Evolutionary conservation across 1,140 invertebrate genomes (phyloP).

Genomic region (Pentalonia nigronervosa): DNA sequence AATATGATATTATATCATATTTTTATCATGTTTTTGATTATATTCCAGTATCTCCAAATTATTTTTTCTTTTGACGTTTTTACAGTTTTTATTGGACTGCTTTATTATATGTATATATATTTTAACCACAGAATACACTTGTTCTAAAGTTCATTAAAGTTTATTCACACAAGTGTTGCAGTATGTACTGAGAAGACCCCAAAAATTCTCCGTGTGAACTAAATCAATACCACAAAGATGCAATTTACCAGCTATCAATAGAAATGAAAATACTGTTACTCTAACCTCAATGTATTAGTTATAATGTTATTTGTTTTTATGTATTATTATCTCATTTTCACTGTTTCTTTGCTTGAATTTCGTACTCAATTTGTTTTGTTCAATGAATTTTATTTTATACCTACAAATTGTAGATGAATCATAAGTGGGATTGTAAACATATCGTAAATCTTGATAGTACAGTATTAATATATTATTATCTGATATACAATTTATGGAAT

Average conservation of each 20-base stretch:
- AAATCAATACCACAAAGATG: background rate
- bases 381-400: background rate
- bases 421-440: background rate
- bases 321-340: background rate
- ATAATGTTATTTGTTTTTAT: background rate
- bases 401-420: background rate
- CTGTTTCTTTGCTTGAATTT: background rate
- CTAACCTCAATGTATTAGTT: background rate
- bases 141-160: background rate
- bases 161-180: background rate
- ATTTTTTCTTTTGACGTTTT: background rate
- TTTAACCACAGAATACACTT: background rate
- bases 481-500: background rate
- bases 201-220: background rate
- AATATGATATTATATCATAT: background rate
- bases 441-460: background rate
- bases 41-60: background rate
- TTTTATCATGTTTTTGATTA: background rate
- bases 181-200: background rate
- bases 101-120: background rate
- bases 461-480: background rate
- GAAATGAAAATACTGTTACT: background rate
- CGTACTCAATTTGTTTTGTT: background rate
- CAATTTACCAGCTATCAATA: background rate
- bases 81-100: background rate